phyloP scores from a whole-genome alignment of 2,888 invertebrate species.

The Coelinius sp. region DNA sequence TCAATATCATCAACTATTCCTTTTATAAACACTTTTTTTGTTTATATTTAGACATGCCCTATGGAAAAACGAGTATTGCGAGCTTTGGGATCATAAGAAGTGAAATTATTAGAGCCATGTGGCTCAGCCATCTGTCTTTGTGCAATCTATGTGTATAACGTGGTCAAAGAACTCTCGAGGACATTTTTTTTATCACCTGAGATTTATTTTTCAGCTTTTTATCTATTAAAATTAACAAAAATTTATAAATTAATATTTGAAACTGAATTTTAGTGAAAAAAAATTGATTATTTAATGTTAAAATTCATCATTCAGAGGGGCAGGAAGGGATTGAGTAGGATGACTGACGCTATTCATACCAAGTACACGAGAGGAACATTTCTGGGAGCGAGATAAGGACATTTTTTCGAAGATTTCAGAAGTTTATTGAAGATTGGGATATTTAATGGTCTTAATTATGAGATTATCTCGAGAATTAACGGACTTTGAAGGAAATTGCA shows the following conservation, averaged over 20 bases:
- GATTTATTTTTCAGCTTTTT: background rate
- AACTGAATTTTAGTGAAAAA: too few relatives aligned
- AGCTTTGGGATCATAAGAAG: background rate
- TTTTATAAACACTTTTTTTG: background rate
- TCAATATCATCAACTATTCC: slow-evolving; percentile 2
- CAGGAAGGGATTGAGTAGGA: too few relatives aligned
- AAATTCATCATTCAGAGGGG: too few relatives aligned
- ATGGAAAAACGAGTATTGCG: background rate
- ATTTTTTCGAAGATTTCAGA: too few relatives aligned
- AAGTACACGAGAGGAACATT: too few relatives aligned
- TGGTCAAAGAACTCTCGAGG: slow-evolving; percentile 4
- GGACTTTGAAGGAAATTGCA: too few relatives aligned
- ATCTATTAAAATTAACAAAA: too few relatives aligned
- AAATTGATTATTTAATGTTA: too few relatives aligned
- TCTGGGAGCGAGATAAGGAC: slow-evolving; percentile 3
- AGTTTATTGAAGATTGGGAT: slow-evolving; percentile 8
- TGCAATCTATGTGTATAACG: slow-evolving; percentile 26
- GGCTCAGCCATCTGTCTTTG: slow-evolving; percentile 37
- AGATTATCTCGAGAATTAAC: too few relatives aligned
- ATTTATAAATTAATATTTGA: too few relatives aligned
- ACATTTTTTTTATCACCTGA: slow-evolving; percentile 15
- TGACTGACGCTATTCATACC: too few relatives aligned
- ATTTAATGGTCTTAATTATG: too few relatives aligned
- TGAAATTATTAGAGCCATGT: slow-evolving; percentile 11
- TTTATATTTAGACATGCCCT: slow-evolving; percentile 2